A percentile compares a stretch with the other conserved stretches of the same genome.
phyloP scores from a whole-genome alignment of 2,888 invertebrate species.

The Rhimphoctona megacephalus region DNA sequence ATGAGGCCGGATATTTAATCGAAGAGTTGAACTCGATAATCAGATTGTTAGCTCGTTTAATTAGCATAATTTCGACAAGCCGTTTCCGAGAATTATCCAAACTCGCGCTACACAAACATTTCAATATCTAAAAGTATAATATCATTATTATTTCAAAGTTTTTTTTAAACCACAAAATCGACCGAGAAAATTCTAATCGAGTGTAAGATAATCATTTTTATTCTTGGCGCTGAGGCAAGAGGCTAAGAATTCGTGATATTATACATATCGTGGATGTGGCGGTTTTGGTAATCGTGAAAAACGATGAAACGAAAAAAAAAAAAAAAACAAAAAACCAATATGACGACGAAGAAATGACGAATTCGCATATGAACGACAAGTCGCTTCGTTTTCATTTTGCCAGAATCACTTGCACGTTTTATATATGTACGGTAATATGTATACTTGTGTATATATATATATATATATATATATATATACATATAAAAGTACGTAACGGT shows the following conservation, averaged over 20 bases:
- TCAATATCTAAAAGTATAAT: too few relatives aligned
- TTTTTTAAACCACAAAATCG: background rate
- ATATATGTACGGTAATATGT: background rate
- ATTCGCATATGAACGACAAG: background rate
- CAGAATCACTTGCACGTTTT: background rate
- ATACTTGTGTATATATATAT: constrained; percentile 6
- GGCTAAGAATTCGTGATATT: background rate
- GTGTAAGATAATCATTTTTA: background rate
- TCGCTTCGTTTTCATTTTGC: background rate
- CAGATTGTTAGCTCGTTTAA: constrained; percentile 3
- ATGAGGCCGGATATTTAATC: constrained; percentile 16
- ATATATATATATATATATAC: constrained; percentile 4
- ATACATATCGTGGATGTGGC: background rate
- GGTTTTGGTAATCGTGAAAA: background rate
- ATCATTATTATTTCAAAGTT: too few relatives aligned
- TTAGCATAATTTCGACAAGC: constrained; percentile 43
- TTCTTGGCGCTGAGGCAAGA: background rate
- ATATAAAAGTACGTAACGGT: constrained; percentile 24
- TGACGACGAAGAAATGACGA: constrained; percentile 20
- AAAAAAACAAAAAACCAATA: background rate
- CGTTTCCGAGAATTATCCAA: background rate
- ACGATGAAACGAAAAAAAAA: background rate
- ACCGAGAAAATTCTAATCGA: background rate
- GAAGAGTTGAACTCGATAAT: constrained; percentile 40
- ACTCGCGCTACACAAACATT: background rate